A percentile compares a stretch with the other conserved stretches of the same genome.
Conservation (phyloP, 2,888 invertebrate genomes). For the Strigamia transsilvanica region DNA sequence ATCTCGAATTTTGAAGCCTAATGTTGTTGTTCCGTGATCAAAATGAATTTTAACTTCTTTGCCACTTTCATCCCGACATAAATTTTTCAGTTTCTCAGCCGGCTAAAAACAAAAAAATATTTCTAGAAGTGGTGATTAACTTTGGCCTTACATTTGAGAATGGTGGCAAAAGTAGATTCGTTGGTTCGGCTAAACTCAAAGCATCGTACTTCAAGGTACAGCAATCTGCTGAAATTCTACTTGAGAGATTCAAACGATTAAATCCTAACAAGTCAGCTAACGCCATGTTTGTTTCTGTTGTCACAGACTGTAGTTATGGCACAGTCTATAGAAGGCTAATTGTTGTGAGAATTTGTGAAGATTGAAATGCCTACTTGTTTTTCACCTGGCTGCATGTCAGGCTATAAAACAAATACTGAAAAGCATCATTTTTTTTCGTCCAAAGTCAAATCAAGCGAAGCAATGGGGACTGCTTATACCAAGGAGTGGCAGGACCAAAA, state of each 20-base stretch:
- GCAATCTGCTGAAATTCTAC: constrained; percentile 61
- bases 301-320: too few species aligned
- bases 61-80: constrained; percentile 77
- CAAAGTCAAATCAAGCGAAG: too few species aligned
- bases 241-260: constrained; percentile 68
- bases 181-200: constrained; percentile 69
- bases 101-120: constrained; percentile 59
- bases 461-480: too few species aligned
- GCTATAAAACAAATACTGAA: too few species aligned
- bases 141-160: constrained; percentile 78
- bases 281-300: constrained; percentile 74
- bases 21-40: constrained; percentile 96
- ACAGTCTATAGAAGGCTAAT: too few species aligned
- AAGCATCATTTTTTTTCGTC: too few species aligned
- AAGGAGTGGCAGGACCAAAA: too few species aligned
- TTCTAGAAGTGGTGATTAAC: not conserved
- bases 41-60: constrained; percentile 86
- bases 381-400: too few species aligned
- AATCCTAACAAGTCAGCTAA: constrained; percentile 80
- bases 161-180: constrained; percentile 78
- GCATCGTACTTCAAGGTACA: constrained; percentile 58
- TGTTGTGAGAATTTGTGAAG: too few species aligned
- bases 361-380: too few species aligned
- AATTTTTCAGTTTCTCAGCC: constrained; percentile 63
- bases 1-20: constrained; percentile 96